phyloP scores from a whole-genome alignment of 1,140 invertebrate genomes.

The Galleria mellonella region DNA sequence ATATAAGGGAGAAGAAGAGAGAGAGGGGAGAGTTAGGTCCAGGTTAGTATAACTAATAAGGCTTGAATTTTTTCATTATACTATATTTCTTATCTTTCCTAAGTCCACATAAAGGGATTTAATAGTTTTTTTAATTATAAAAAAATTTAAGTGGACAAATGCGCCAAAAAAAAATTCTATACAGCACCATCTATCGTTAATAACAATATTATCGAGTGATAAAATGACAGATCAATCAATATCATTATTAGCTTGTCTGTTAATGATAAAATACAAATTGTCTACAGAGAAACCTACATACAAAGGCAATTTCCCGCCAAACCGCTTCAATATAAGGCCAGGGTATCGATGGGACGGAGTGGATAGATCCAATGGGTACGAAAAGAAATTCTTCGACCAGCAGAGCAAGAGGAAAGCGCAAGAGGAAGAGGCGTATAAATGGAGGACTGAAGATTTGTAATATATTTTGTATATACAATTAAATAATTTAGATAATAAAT shows the following conservation, averaged over 20 bases:
- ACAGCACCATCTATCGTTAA: too few relatives aligned
- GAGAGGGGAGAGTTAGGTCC: constrained; percentile 65
- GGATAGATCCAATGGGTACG: constrained; percentile 97
- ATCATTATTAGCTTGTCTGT: too few relatives aligned
- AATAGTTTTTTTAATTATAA: too few relatives aligned
- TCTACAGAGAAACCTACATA: constrained; percentile 82
- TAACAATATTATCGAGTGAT: too few relatives aligned
- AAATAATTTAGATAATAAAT: too few relatives aligned
- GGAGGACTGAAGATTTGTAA: constrained; percentile 97
- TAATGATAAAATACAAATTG: too few relatives aligned
- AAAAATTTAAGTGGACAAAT: too few relatives aligned
- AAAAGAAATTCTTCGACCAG: constrained; percentile 90
- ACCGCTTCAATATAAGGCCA: constrained; percentile 93
- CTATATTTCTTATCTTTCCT: too few relatives aligned
- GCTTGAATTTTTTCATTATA: too few relatives aligned
- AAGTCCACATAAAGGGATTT: too few relatives aligned
- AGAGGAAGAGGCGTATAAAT: constrained; percentile 93
- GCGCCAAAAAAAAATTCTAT: too few relatives aligned
- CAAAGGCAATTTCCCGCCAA: constrained; percentile 88
- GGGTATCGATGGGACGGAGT: constrained; percentile 99
- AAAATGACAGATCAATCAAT: too few relatives aligned
- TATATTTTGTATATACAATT: neutral
- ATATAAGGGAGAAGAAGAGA: constrained; percentile 86
- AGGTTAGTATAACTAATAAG: constrained; percentile 24
- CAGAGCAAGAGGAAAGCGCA: constrained; percentile 85